Evolutionary conservation across 1,140 invertebrate species (phyloP).

Genomic region (Araneus ventricosus): DNA sequence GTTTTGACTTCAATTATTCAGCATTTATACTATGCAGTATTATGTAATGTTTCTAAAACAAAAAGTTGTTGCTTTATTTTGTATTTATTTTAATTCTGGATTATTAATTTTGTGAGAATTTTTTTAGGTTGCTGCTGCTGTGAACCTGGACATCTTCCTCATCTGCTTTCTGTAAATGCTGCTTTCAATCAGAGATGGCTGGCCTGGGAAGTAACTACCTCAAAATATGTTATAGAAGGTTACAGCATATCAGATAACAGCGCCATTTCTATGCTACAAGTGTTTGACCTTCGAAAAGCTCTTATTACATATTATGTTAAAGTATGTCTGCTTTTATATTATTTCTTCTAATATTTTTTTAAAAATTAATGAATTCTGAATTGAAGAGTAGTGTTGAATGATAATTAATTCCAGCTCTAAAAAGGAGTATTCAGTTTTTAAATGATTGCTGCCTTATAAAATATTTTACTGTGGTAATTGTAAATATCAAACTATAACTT

Average conservation of each 20-base stretch:
- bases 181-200: conserved; percentile 98
- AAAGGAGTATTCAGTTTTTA: too few species aligned
- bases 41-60: too few species aligned
- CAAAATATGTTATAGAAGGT: conserved; percentile 98
- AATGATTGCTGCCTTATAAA: too few species aligned
- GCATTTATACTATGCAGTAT: too few species aligned
- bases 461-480: too few species aligned
- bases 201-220: conserved; percentile 95
- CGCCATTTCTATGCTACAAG: conserved; percentile 97
- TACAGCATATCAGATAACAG: conserved; percentile 99
- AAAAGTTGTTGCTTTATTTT: too few species aligned
- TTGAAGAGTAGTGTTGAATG: too few species aligned
- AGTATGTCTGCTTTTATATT: conserved; percentile 81
- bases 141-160: conserved; percentile 94
- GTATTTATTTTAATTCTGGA: too few species aligned
- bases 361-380: too few species aligned
- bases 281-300: conserved; percentile 97
- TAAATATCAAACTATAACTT: too few species aligned
- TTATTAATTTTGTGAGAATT: not conserved
- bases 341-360: not conserved
- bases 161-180: conserved; percentile 94
- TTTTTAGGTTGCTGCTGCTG: conserved; percentile 91
- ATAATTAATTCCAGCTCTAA: too few species aligned
- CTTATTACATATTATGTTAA: conserved; percentile 99
- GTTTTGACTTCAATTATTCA: too few species aligned